Conservation (phyloP, 2,888 invertebrate genomes). For the Scaptomyza cyrtandrae region DNA sequence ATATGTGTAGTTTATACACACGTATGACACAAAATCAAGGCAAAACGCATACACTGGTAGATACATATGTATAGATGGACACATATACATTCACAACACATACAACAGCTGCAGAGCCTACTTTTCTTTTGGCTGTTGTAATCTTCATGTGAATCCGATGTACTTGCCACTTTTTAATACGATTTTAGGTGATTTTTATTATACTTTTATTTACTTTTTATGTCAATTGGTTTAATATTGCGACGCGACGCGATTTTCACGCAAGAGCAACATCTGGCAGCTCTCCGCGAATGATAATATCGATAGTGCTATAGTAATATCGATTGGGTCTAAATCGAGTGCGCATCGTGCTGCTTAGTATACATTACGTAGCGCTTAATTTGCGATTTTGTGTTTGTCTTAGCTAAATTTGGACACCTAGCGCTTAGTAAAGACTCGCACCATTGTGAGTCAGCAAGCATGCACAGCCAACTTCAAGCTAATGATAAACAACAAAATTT, state of each 20-base stretch:
- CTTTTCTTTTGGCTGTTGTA: constrained; percentile 51
- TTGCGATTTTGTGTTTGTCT: constrained; percentile 7
- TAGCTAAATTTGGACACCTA: background rate
- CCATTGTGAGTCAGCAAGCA: constrained; percentile 16
- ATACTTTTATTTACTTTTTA: constrained; percentile 43
- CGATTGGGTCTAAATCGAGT: constrained; percentile 5
- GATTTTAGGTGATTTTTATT: constrained; percentile 21
- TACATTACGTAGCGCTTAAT: constrained; percentile 5
- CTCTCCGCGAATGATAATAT: constrained; percentile 34
- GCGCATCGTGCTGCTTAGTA: constrained; percentile 5
- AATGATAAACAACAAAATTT: background rate
- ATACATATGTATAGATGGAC: constrained; percentile 33
- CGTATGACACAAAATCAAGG: constrained; percentile 62
- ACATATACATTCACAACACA: constrained; percentile 42
- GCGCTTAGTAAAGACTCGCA: constrained; percentile 18
- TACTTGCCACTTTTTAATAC: constrained; percentile 12
- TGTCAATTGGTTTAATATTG: constrained; percentile 47
- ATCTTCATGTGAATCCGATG: constrained; percentile 22
- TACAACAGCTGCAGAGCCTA: constrained; percentile 63
- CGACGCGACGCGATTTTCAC: constrained; percentile 55
- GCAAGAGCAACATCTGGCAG: constrained; percentile 55
- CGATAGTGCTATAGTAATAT: constrained; percentile 18
- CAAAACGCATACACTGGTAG: constrained; percentile 45
- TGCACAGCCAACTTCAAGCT: constrained; percentile 24
- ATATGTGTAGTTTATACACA: constrained; percentile 47